Conservation (phyloP, 2,888 invertebrate genomes). For the Hybos culiciformis region DNA sequence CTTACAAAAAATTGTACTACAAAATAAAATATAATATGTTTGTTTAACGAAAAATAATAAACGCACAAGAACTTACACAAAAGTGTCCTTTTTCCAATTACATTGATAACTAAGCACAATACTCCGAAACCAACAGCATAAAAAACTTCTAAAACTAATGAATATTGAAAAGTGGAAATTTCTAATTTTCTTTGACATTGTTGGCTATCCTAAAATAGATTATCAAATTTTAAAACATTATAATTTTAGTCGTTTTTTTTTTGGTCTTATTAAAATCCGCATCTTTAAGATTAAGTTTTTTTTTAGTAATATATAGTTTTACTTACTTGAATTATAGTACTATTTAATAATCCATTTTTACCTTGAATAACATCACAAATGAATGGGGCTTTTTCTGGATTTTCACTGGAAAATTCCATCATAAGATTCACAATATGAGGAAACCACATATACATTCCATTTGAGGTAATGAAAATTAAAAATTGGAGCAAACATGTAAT, state of each 20-base stretch:
- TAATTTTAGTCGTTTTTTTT: no score
- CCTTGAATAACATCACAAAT: conserved; percentile 25
- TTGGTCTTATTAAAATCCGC: no score
- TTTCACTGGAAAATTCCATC: conserved; percentile 21
- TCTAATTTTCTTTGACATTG: conserved; percentile 12
- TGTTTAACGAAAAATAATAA: background rate
- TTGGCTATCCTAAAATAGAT: background rate
- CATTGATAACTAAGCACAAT: conserved; percentile 14
- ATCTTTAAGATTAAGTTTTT: no score
- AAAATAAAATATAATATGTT: no score
- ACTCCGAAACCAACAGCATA: conserved; percentile 12
- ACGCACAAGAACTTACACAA: conserved; percentile 19
- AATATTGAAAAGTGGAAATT: conserved; percentile 12
- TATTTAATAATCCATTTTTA: conserved; percentile 2
- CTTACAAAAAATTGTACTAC: no score
- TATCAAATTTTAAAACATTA: background rate
- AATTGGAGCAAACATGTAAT: conserved; percentile 28
- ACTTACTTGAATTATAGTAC: background rate
- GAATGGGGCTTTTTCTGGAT: conserved; percentile 21
- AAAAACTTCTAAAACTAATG: conserved; percentile 13
- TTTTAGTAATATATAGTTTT: no score
- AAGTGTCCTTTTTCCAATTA: conserved; percentile 17
- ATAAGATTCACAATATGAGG: conserved; percentile 29
- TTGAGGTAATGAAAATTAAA: conserved; percentile 26
- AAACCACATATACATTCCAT: conserved; percentile 32